Percentiles rank a stretch among this genome's conserved stretches.
Conservation (phyloP, 2,888 invertebrate genomes). For the Amiota mariae region DNA sequence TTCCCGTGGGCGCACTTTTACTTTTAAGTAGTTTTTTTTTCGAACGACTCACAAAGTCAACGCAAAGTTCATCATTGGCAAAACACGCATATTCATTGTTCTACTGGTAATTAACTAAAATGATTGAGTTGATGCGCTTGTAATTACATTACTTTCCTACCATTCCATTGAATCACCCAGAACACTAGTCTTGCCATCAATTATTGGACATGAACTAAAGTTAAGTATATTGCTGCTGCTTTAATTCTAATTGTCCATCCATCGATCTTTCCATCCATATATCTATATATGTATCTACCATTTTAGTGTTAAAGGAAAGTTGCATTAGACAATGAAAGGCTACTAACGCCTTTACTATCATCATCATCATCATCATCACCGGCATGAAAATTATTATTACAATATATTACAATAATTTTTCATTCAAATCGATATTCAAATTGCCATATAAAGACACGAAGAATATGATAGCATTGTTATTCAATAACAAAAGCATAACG, state of each 20-base stretch:
- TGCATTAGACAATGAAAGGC: background rate
- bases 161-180: slow-evolving; percentile 22
- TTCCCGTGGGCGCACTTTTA: slow-evolving; percentile 60
- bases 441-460: background rate
- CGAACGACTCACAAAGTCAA: too few relatives aligned
- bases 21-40: slow-evolving; percentile 60
- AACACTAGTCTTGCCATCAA: background rate
- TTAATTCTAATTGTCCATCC: slow-evolving; percentile 20
- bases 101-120: slow-evolving; percentile 64
- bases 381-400: background rate
- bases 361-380: slow-evolving; percentile 9
- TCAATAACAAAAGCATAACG: slow-evolving; percentile 2
- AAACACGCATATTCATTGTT: slow-evolving; percentile 11
- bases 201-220: slow-evolving; percentile 9
- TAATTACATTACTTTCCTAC: slow-evolving; percentile 65
- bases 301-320: too few relatives aligned
- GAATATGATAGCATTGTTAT: background rate
- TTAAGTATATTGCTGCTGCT: slow-evolving; percentile 6
- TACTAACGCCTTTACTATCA: background rate
- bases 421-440: slow-evolving; percentile 39
- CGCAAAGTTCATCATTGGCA: background rate
- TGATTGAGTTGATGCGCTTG: slow-evolving; percentile 65
- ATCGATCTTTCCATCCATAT: background rate
- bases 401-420: too few relatives aligned
- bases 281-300: too few relatives aligned